Evolutionary conservation across 2,113 vertebrate genomes (phyloP).

Genomic region (human (Homo sapiens)): GRCh38 chrX:30181001-30181500

Average conservation of each 20-base stretch:
- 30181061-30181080: neutral
- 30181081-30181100: neutral
- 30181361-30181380: neutral
- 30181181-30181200: neutral
- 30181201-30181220: conserved; percentile 14
- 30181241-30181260: neutral
- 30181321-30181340: neutral
- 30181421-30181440: neutral
- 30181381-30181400: neutral
- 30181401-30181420: neutral
- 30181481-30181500: neutral
- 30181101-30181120: neutral
- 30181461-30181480: neutral
- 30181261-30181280: neutral
- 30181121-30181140: neutral
- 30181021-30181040: neutral
- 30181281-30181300: neutral
- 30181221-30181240: neutral
- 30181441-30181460: neutral
- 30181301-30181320: neutral
- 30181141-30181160: neutral
- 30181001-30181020: neutral
- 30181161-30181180: neutral
- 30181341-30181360: neutral
- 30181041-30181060: neutral